Percentiles rank a stretch among this genome's conserved stretches.
These are phyloP conservation scores for Calephelis virginiensis DNA, from an alignment of 1,140 invertebrate species.

Conservation along the genomic window DNA sequence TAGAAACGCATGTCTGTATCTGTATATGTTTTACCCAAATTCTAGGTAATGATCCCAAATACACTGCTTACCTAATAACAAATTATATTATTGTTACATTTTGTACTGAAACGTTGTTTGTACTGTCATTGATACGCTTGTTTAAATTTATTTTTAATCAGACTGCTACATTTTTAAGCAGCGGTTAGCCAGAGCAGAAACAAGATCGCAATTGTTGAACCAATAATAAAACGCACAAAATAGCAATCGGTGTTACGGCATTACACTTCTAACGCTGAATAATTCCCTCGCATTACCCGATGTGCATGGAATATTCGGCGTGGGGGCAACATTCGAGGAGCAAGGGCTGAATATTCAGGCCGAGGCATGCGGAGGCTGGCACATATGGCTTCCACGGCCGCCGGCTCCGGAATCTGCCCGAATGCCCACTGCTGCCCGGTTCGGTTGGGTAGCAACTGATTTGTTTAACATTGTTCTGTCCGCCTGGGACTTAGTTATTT, in stretches of 20 bases:
- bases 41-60: too few relatives aligned
- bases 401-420: conserved; percentile 71
- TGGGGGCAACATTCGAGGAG: conserved; percentile 65
- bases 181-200: too few relatives aligned
- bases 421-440: conserved; percentile 71
- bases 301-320: conserved; percentile 69
- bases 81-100: too few relatives aligned
- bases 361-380: conserved; percentile 69
- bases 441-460: conserved; percentile 69
- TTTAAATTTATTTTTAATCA: not conserved
- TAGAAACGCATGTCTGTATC: too few relatives aligned
- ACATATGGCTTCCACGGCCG: conserved; percentile 69
- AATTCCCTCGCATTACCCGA: conserved; percentile 57
- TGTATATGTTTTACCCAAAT: too few relatives aligned
- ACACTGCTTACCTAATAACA: too few relatives aligned
- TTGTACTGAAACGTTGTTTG: too few relatives aligned
- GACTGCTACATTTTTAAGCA: too few relatives aligned
- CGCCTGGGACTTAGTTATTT: too few relatives aligned
- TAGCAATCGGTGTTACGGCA: conserved; percentile 27
- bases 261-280: conserved; percentile 47
- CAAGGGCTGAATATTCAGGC: conserved; percentile 64
- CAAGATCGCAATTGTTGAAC: not conserved
- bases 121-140: too few relatives aligned
- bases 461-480: conserved; percentile 62
- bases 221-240: not conserved